A percentile compares a stretch with the other conserved stretches of the same genome.
Evolutionary conservation across 1,140 invertebrate genomes (phyloP).

Genomic region (Megalopta genalis): DNA sequence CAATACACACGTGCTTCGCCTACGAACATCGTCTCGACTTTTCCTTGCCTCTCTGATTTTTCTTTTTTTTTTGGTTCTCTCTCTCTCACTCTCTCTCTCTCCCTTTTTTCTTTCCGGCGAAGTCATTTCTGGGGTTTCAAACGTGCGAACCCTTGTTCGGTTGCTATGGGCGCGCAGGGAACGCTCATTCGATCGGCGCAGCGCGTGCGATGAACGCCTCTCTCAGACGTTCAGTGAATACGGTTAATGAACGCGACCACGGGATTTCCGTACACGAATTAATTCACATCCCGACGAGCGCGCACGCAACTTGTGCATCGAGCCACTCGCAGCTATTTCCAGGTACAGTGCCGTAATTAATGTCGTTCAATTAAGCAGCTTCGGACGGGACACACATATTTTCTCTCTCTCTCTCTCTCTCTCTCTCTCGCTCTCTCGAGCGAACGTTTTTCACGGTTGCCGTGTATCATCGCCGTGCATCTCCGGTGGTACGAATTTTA

Average conservation of each 20-base stretch:
- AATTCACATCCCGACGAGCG: slow-evolving; percentile 2
- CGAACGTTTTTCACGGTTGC: neutral
- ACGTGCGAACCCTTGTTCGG: neutral
- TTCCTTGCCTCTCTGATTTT: too few relatives aligned
- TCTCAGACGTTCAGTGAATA: neutral
- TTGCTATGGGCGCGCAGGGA: slow-evolving; percentile 12
- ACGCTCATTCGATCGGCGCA: neutral
- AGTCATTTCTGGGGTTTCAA: neutral
- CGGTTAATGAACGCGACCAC: neutral
- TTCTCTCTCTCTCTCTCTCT: too few relatives aligned
- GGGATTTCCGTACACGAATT: slow-evolving; percentile 1
- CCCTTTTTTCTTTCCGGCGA: neutral
- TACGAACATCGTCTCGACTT: neutral
- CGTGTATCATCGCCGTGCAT: neutral
- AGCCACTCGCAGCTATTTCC: neutral
- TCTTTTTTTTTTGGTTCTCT: too few relatives aligned
- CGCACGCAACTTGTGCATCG: neutral
- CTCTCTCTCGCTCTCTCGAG: too few relatives aligned
- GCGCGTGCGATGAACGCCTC: neutral
- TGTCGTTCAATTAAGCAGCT: neutral
- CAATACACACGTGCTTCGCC: neutral
- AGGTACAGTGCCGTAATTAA: neutral
- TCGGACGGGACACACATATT: neutral
- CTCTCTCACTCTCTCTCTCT: too few relatives aligned
- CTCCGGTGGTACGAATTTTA: neutral